Conservation (phyloP, 2,888 invertebrate species). For the Cantharis rufa region DNA sequence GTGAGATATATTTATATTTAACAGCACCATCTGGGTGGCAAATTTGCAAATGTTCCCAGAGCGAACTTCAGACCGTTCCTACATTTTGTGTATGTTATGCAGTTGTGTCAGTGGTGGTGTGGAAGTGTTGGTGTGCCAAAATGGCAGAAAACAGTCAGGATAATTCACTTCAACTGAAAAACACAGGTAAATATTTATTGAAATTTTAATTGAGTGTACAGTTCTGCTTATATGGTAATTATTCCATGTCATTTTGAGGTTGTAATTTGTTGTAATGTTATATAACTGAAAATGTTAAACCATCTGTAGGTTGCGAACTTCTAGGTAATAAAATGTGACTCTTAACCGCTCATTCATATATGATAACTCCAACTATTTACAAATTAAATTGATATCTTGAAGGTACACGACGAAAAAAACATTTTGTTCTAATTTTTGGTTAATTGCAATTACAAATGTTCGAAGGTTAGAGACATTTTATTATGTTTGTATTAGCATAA, state of each 20-base stretch:
- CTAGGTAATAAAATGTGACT: conserved; percentile 21
- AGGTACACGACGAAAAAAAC: not conserved
- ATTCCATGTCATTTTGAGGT: conserved; percentile 19
- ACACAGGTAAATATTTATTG: conserved; percentile 47
- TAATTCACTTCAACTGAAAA: conserved; percentile 52
- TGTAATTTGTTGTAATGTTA: conserved; percentile 43
- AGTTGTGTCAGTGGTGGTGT: conserved; percentile 46
- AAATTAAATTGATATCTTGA: not conserved
- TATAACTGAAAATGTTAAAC: conserved; percentile 53
- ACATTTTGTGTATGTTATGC: conserved; percentile 41
- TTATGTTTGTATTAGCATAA: not conserved
- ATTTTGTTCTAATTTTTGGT: not conserved
- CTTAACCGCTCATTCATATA: conserved; percentile 1
- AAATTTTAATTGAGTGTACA: conserved; percentile 12
- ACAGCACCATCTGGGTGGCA: not conserved
- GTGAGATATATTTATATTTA: not conserved
- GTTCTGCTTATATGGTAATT: conserved; percentile 8
- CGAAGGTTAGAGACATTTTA: conserved; percentile 1
- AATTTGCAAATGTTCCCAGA: not conserved
- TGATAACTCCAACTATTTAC: conserved; percentile 15
- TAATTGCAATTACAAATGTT: not conserved
- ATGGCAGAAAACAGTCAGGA: conserved; percentile 57
- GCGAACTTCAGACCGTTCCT: conserved; percentile 18
- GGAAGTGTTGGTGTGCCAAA: conserved; percentile 51
- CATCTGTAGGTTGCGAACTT: conserved; percentile 52